These are phyloP conservation scores for Drosophila gaucha DNA, from an alignment of 2,888 invertebrate species.

Conservation along the genomic window DNA sequence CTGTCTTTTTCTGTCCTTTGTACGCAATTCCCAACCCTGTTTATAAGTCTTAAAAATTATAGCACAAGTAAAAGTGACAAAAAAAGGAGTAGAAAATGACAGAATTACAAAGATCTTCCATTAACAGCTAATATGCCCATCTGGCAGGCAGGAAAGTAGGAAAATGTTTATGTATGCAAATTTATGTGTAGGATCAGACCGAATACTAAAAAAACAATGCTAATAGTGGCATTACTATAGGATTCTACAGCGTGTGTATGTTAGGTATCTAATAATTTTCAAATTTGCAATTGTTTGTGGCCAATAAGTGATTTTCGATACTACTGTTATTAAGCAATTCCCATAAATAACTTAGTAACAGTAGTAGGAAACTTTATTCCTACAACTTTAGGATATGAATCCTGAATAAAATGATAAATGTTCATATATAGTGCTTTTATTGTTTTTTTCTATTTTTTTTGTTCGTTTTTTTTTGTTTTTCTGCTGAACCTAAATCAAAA, in stretches of 20 bases:
- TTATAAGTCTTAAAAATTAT: conserved; percentile 7
- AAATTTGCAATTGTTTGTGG: conserved; percentile 11
- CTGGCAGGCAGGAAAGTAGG: conserved; percentile 1
- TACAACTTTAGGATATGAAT: conserved; percentile 1
- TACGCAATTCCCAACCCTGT: conserved; percentile 29
- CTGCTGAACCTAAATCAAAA: conserved; percentile 21
- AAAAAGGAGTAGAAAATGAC: conserved; percentile 14
- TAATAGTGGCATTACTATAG: conserved; percentile 17
- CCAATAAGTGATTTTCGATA: conserved; percentile 13
- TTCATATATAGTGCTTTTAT: conserved; percentile 13
- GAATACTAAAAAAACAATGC: conserved; percentile 12
- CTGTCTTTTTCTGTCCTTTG: not conserved
- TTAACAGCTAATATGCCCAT: conserved; percentile 16
- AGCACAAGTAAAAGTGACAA: conserved; percentile 2
- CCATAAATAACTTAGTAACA: conserved; percentile 18
- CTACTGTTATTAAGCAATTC: conserved; percentile 16
- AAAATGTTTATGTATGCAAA: conserved; percentile 10
- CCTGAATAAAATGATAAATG: conserved; percentile 3
- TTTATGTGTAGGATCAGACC: conserved; percentile 29
- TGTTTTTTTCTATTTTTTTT: not conserved
- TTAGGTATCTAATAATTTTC: not conserved
- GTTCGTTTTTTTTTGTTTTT: not conserved
- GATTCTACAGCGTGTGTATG: conserved; percentile 8
- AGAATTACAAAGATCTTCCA: conserved; percentile 14
- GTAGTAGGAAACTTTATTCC: conserved; percentile 1